Base-by-base conservation (phyloP, 2,113 vertebrate species). In the Cyanistes caeruleus region DNA sequence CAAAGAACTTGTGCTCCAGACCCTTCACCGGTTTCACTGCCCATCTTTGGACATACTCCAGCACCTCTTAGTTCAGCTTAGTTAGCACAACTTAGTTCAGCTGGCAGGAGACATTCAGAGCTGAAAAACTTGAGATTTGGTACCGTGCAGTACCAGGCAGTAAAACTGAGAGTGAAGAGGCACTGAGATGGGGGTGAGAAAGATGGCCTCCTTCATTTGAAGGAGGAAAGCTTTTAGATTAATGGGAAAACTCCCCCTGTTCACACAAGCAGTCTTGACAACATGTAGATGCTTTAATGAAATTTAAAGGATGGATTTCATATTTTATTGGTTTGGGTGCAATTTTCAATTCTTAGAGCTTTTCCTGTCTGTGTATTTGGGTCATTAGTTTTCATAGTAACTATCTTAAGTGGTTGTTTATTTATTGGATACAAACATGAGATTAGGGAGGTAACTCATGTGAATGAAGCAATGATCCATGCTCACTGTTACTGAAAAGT, bases 311-410 rank as follows among this genome's bases (percentile, higher is more conserved):
- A n/a, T 91, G 33, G 43, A 27, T 96, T 89, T 91, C 1, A 22
- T 90, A 84, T 90, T 89, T 63, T 25, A 15, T 90, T 83, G 78
- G 17, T 80, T 95, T 93, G 9, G 11, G 44, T 83, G 53, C 58
- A 87, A 23, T 62, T 89, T 84, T 95, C 41, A 63, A 41, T 91
- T 96, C 43, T 25, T 59, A 39, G 0, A 56, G 17, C 35, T 92
- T 81, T 96, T 23, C 35, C 44, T 83, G 90, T 76, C 65, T 30
- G 5, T 78, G 6, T 89, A 64, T 62, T 72, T 68, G 51, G 21
- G 41, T 92, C 51, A 67, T 64, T 96, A 83, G 39, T 75, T 90
- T 94, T 94, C 23, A 65, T 86, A 87, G 53, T 91, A 83, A 83
- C 41, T 85, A 16, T 74, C 35, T 89, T 51, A 68, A 52, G 27